Conservation (phyloP, 1,140 invertebrate species). For the Leptinotarsa defecta region DNA sequence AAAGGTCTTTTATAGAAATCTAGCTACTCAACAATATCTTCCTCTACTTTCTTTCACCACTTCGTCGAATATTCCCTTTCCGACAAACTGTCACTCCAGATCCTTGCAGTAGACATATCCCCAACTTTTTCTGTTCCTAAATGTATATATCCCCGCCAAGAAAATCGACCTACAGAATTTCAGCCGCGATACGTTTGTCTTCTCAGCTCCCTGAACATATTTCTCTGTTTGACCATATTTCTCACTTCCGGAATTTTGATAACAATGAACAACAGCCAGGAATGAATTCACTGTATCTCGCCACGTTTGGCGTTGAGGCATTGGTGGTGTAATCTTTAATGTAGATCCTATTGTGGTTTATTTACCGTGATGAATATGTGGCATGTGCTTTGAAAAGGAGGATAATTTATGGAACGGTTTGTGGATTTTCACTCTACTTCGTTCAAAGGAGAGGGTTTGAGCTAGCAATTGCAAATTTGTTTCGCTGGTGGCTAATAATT, state of each 20-base stretch:
- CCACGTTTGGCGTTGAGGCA: not conserved
- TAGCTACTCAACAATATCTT: too few relatives aligned
- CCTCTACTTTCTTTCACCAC: too few relatives aligned
- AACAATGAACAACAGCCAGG: not conserved
- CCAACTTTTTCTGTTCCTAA: not conserved
- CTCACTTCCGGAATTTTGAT: constrained; percentile 7
- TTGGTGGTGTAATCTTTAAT: constrained; percentile 21
- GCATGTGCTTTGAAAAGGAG: not conserved
- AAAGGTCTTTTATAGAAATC: too few relatives aligned
- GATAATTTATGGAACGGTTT: not conserved
- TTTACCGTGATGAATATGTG: constrained; percentile 8
- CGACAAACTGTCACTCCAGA: too few relatives aligned
- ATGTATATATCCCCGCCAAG: not conserved
- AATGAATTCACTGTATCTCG: constrained; percentile 3
- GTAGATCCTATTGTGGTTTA: constrained; percentile 1
- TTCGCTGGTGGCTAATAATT: too few relatives aligned
- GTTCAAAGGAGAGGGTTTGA: too few relatives aligned
- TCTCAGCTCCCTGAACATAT: not conserved
- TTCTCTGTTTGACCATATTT: constrained; percentile 7
- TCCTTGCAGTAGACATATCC: not conserved
- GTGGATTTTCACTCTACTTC: not conserved
- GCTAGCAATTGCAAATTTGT: too few relatives aligned
- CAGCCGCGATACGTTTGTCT: not conserved
- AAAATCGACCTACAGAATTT: not conserved
- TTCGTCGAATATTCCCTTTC: too few relatives aligned